Conservation (phyloP, 2,113 vertebrate genomes). For the Oncorhynchus mykiss region DNA sequence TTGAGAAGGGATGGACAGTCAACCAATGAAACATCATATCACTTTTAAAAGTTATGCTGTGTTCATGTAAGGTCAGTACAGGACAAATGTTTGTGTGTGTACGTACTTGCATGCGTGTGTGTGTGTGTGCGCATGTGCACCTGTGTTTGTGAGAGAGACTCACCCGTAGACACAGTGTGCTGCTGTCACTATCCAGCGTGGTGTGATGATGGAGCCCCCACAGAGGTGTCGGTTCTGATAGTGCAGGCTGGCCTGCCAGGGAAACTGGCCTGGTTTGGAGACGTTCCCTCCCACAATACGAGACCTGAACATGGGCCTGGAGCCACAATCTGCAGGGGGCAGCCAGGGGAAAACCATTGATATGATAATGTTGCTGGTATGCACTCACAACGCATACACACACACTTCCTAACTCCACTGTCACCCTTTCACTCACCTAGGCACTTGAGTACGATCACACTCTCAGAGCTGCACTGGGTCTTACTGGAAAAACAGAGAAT, state of each 20-base stretch:
- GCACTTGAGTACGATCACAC: conserved; percentile 45
- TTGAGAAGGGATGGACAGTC: not conserved
- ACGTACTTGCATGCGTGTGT: not conserved
- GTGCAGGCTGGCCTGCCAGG: conserved; percentile 87
- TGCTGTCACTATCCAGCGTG: conserved; percentile 79
- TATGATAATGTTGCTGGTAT: not conserved
- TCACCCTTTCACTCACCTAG: conserved; percentile 36
- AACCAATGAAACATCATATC: not conserved
- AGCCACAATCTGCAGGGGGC: conserved; percentile 68
- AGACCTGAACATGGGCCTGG: conserved; percentile 54
- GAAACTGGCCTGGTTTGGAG: conserved; percentile 74
- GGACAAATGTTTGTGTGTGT: conserved; percentile 1
- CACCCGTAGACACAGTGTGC: conserved; percentile 76
- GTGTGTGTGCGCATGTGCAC: not conserved
- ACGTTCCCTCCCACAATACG: conserved; percentile 81
- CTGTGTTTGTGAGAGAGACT: conserved; percentile 2
- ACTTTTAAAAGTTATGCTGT: too few relatives aligned
- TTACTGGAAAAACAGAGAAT: conserved; percentile 36
- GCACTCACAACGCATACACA: not conserved
- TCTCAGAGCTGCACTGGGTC: conserved; percentile 40
- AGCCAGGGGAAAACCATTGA: not conserved
- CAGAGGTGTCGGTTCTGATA: conserved; percentile 82
- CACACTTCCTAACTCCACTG: not conserved
- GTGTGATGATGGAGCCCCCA: conserved; percentile 81
- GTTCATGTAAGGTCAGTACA: too few relatives aligned